Base-by-base conservation (phyloP, 2,113 vertebrate genomes). In the Mesitornis unicolor region DNA sequence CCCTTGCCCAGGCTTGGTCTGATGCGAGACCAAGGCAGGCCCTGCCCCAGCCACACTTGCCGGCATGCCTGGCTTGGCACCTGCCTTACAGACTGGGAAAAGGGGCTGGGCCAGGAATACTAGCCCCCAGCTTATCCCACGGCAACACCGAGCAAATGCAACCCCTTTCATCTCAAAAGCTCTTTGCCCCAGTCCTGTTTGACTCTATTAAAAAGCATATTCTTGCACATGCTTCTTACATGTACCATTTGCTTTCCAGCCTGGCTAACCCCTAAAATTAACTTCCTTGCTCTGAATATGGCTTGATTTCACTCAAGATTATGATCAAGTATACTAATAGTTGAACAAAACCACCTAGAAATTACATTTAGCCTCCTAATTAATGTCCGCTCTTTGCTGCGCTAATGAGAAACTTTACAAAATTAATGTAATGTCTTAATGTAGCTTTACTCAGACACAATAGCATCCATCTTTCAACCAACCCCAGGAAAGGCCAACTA, bases 21-120 rank as follows among this genome's bases (percentile, higher is more conserved):
- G 35, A 15, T 1, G 1, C 0, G 0, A 71, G 73, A 8, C 25
- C 24, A 31, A 26, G 20, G 54, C 48, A 10, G 28, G 16, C 19
- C 20, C 61, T 74, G 24, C 21, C 54, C n/a, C 36, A 57, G 59
- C 31, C 53, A 29, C 10, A 1, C 26, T 21, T 24, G 18, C 3
- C 42, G 18, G 28, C 54, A 33, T 18, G 10, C 16, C 26, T 7
- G 1, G 0, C 20, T 2, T 7, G 10, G 76, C 12, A 2, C 25
- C 33, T 45, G 25, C 63, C 28, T 75, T 53, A 38, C 33, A 54
- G 21, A 81, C 0, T 1, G 15, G 13, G 60, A 63, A 57, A 51
- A 86, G 28, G 25, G 35, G 22, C 68, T 76, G 50, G 7, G 29
- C 13, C 61, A 67, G 20, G 45, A 82, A 74, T 40, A 15, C 15